Conservation (phyloP, 2,888 invertebrate species). For the Neoitamus cyanurus region DNA sequence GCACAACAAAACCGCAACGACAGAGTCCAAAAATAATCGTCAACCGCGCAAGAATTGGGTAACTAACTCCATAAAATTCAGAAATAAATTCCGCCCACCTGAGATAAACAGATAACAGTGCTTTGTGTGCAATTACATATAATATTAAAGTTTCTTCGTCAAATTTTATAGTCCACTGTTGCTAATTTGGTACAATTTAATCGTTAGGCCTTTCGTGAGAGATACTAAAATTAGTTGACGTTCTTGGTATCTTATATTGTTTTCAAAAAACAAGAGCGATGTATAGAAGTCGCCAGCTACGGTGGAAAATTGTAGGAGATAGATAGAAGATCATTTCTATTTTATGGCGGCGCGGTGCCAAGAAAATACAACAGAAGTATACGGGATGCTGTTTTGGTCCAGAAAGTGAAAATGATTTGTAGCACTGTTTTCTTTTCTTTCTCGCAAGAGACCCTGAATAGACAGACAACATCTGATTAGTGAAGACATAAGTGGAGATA, state of each 20-base stretch:
- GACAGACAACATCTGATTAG: not conserved
- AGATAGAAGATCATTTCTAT: not conserved
- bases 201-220: not conserved
- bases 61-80: not conserved
- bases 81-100: not conserved
- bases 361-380: not conserved
- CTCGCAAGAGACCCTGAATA: not conserved
- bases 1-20: not conserved
- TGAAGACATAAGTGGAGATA: not conserved
- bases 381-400: not conserved
- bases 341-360: not conserved
- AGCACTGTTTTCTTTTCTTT: not conserved
- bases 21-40: not conserved
- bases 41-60: not conserved
- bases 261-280: not conserved
- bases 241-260: not conserved
- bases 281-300: not conserved
- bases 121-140: not conserved
- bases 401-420: conserved; percentile 16
- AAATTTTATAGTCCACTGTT: not conserved
- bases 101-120: not conserved
- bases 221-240: not conserved
- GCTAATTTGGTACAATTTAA: not conserved
- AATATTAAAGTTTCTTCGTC: not conserved
- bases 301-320: not conserved